Base-by-base conservation (phyloP, 2,113 vertebrate species). In the Actenoides hombroni region DNA sequence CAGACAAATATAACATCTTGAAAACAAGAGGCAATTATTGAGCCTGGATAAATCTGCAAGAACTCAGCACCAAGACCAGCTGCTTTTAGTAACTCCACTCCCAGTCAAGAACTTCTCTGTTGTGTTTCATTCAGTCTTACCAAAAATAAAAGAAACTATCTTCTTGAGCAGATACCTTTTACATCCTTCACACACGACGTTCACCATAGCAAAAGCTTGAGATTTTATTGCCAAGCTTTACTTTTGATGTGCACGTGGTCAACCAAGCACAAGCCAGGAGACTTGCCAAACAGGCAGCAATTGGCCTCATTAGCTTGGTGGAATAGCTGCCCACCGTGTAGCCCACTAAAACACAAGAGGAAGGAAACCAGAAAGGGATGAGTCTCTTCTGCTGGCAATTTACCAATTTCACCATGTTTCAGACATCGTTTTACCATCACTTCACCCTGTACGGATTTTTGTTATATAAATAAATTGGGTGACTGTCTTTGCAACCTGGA, bases 401-500 rank as follows among this genome's bases (percentile, higher is more conserved):
- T 46, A 67, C 31, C 3, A 2, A 14, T n/a, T 76, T 44, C 59
- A 26, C 42, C 10, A 31, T 16, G 20, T 37, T 79, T 21, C 46
- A 68, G n/a, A 29, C 49, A 79, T 69, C 23, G 40, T 82, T 97
- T 57, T 29, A 51, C 35, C 18, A 61, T 24, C 24, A 28, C 21
- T 73, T 87, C 19, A 84, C 25, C 13, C 13, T 15, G 8, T 18
- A 29, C 4, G 21, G 4, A 7, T 28, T 86, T 86, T 53, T 2
- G 3, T 76, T 85, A 92, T 92, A 91, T 95, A 95, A 82, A 93
- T 77, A 78, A 18, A 82, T 60, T 86, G 63, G 74, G 84, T 93
- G 70, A 94, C 93, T 96, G 91, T 68, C 42, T 97, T 96, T 92
- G 24, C 83, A 78, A 95, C 80, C 64, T 88, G 90, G 88, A 94